Percentiles rank a stretch among this genome's conserved stretches.
phyloP scores from a whole-genome alignment of 2,113 vertebrate genomes.

The Camelus bactrianus region DNA sequence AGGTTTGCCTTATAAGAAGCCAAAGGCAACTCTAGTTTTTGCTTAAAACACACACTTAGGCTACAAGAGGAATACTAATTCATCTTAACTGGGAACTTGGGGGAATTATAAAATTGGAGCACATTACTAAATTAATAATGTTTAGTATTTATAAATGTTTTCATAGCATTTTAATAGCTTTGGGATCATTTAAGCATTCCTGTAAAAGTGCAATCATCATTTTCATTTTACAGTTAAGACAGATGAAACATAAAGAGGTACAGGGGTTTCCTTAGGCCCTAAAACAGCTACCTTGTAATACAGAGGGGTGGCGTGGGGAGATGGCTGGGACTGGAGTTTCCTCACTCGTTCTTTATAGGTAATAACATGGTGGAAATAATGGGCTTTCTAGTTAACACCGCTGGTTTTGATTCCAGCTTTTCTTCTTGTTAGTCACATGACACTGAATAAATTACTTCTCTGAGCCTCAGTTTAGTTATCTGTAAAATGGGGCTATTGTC shows the following conservation, averaged over 20 bases:
- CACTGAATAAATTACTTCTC: neutral
- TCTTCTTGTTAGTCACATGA: neutral
- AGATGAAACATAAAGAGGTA: constrained; percentile 4
- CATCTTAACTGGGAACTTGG: neutral
- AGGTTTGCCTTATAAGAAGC: constrained; percentile 51
- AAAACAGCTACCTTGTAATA: neutral
- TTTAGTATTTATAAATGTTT: neutral
- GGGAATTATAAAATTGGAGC: constrained; percentile 7
- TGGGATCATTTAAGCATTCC: neutral
- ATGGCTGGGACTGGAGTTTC: neutral
- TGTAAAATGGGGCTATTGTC: neutral
- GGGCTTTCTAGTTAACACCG: neutral
- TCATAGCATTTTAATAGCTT: neutral
- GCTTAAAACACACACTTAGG: neutral
- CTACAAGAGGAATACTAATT: constrained; percentile 7
- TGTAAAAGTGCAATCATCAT: constrained; percentile 27
- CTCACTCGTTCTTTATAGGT: neutral
- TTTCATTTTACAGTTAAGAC: constrained; percentile 54
- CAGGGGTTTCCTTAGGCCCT: neutral
- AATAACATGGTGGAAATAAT: neutral
- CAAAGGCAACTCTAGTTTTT: constrained; percentile 64
- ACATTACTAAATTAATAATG: constrained; percentile 12
- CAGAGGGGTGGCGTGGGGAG: fast-evolving
- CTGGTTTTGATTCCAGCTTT: neutral
- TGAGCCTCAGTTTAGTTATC: neutral